A percentile compares a stretch with the other conserved stretches of the same genome.
phyloP scores from a whole-genome alignment of 2,113 vertebrate genomes.

The Epinephelus moara region DNA sequence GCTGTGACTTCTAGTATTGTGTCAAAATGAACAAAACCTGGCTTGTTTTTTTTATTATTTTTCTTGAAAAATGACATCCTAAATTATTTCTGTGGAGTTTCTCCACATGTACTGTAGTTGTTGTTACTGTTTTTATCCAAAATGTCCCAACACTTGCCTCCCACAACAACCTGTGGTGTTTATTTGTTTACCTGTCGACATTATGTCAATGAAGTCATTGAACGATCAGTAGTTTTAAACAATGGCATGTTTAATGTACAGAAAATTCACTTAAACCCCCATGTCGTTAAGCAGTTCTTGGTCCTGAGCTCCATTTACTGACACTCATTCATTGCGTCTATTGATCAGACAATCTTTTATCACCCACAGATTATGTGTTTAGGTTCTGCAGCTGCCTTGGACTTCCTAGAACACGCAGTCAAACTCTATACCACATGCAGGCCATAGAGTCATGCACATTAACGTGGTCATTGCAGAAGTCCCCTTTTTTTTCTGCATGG shows the following conservation, averaged over 20 bases:
- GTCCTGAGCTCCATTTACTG: constrained; percentile 1
- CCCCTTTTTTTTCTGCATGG: constrained; percentile 11
- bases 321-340: constrained; percentile 44
- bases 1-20: constrained; percentile 67
- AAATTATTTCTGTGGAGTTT: constrained; percentile 56
- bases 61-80: constrained; percentile 47
- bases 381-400: constrained; percentile 82
- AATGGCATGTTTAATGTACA: constrained; percentile 63
- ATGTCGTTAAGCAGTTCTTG: constrained; percentile 5
- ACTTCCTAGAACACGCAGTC: constrained; percentile 36
- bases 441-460: constrained; percentile 24
- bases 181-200: constrained; percentile 22
- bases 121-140: constrained; percentile 50
- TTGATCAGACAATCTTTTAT: constrained; percentile 77
- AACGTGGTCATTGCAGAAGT: constrained; percentile 12
- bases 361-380: constrained; percentile 72
- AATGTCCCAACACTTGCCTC: constrained; percentile 22
- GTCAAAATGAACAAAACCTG: constrained; percentile 60
- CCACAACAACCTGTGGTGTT: constrained; percentile 28
- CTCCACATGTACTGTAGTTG: constrained; percentile 81
- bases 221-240: constrained; percentile 36
- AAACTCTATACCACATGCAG: constrained; percentile 5
- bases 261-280: constrained; percentile 26
- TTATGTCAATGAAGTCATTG: constrained; percentile 31
- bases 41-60: constrained; percentile 21